Evolutionary conservation across 1,140 invertebrate species (phyloP).

Genomic region (Nomia melanderi): DNA sequence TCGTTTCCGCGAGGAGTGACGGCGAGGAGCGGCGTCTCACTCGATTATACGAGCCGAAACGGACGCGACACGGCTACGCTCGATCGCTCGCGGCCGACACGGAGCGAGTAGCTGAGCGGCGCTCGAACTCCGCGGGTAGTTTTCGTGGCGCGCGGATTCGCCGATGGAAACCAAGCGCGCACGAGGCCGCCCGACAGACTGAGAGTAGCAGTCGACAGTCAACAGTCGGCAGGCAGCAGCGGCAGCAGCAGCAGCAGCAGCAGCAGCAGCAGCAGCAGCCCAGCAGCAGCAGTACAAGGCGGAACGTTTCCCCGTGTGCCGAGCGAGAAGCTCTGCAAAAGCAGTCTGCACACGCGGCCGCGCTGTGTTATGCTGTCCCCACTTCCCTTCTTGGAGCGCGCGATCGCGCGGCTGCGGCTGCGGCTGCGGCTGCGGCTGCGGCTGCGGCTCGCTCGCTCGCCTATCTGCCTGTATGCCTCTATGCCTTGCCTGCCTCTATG

Average conservation of each 20-base stretch:
- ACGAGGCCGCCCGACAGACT: constrained; percentile 64
- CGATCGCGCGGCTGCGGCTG: constrained; percentile 44
- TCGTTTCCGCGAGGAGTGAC: constrained; percentile 22
- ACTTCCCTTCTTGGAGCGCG: constrained; percentile 61
- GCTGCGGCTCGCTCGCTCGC: constrained; percentile 34
- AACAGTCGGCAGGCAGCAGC: constrained; percentile 49
- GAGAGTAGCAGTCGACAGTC: constrained; percentile 58
- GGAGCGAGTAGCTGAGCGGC: no score
- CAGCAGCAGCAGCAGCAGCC: constrained; percentile 21
- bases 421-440: constrained; percentile 10
- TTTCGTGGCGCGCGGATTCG: constrained; percentile 47
- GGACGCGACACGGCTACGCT: no score
- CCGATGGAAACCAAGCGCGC: constrained; percentile 60
- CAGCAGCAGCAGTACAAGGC: constrained; percentile 53
- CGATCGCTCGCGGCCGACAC: no score
- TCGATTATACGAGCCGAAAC: not conserved
- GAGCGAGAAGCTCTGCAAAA: constrained; percentile 67
- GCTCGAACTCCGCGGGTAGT: constrained; percentile 18
- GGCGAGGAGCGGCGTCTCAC: no score
- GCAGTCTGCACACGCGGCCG: constrained; percentile 61
- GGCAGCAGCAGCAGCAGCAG: constrained; percentile 54
- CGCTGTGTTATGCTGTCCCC: constrained; percentile 61
- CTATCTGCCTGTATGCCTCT: constrained; percentile 56
- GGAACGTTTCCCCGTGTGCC: constrained; percentile 65
- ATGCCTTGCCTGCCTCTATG: constrained; percentile 37